Conservation (phyloP, 2,888 invertebrate species). For the Autographa gamma region DNA sequence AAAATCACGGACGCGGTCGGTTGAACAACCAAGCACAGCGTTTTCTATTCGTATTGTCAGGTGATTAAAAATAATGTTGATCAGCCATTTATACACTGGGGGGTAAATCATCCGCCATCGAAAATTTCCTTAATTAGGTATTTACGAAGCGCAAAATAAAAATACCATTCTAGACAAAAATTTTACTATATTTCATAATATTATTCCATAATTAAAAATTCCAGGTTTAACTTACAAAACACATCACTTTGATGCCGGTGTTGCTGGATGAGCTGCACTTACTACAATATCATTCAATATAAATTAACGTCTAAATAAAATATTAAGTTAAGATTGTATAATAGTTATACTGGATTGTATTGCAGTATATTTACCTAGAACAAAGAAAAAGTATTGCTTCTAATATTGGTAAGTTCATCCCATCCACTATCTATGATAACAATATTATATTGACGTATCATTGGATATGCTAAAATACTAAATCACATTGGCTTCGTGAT, state of each 20-base stretch:
- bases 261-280: constrained; percentile 73
- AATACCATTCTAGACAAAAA: constrained; percentile 60
- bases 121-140: too few relatives aligned
- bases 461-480: constrained; percentile 76
- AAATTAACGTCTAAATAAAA: constrained; percentile 37
- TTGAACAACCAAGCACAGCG: too few relatives aligned
- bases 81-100: too few relatives aligned
- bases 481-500: constrained; percentile 73
- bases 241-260: constrained; percentile 73
- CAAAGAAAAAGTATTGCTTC: constrained; percentile 46
- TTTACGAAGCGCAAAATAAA: constrained; percentile 29
- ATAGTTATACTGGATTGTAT: constrained; percentile 44
- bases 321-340: constrained; percentile 37
- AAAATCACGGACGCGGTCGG: too few relatives aligned
- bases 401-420: constrained; percentile 69
- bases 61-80: too few relatives aligned
- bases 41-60: too few relatives aligned
- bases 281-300: constrained; percentile 54
- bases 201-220: constrained; percentile 56
- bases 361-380: constrained; percentile 44
- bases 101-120: too few relatives aligned
- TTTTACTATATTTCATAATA: constrained; percentile 55
- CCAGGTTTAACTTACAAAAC: constrained; percentile 70
- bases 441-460: constrained; percentile 58
- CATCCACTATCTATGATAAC: constrained; percentile 68